Base-by-base conservation (phyloP, 2,113 vertebrate species). In the Nyctibius bracteatus region DNA sequence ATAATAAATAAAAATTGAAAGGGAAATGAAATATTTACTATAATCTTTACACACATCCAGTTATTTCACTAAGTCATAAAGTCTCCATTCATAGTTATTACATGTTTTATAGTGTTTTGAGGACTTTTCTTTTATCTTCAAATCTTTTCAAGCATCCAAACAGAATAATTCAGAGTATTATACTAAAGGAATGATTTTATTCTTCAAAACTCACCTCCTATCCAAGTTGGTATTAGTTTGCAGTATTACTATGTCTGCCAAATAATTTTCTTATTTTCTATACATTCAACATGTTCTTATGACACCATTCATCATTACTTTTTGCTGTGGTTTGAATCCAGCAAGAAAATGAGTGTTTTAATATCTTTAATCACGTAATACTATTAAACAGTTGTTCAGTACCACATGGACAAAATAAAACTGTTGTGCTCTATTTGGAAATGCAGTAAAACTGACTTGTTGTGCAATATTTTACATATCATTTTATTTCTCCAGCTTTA, bases 341-440 rank as follows among this genome's bases (percentile, higher is more conserved):
- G 82, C 52, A 57, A 73, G 93, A 97, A 97, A 97, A 95, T 63
- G 58, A 95, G 83, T 92, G 81, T 70, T 98, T 96, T 95, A 97
- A 92, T 96, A 95, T 95, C 94, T 96, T 97, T 97, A 97, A 97
- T 97, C 91, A 75, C 3, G 6, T 68, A 86, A 70, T 57, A 57
- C 47, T 97, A 97, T 96, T 97, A 96, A 66, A 81, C 30, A 84
- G 91, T 97, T 95, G 79, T 96, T 96, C 80, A 87, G 84, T 90
- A 92, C 74, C 90, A 93, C 81, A 75, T 39, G 95, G 90, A 97
- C 94, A 96, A 97, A 98, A 97, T 96, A 94, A 96, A 98, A 97
- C 84, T 80, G 72, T 75, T 95, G 81, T 95, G 94, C 95, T 96
- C 78, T 74, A 90, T 92, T 94, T 96, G 74, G 67, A 93, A 95